Percentiles rank a stretch among this genome's conserved stretches.
phyloP scores from a whole-genome alignment of 2,888 invertebrate genomes.

The Drosophila pseudotalamancana region DNA sequence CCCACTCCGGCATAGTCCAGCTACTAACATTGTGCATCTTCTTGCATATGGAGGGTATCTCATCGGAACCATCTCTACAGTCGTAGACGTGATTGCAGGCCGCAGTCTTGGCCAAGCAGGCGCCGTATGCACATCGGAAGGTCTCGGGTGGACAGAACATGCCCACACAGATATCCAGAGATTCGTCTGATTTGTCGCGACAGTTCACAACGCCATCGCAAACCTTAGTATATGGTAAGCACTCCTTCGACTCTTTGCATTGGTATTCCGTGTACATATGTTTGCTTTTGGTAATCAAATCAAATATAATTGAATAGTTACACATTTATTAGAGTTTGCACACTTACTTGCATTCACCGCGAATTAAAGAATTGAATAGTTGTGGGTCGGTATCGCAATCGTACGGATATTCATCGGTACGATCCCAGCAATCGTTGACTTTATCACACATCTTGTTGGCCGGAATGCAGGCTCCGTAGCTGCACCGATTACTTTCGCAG shows the following conservation, averaged over 20 bases:
- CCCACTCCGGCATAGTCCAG: no score
- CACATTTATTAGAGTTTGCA: no score
- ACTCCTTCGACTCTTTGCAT: conserved; percentile 16
- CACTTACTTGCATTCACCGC: conserved; percentile 11
- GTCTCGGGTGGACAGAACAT: conserved; percentile 59
- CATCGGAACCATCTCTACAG: conserved; percentile 45
- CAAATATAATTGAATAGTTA: no score
- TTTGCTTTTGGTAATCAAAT: no score
- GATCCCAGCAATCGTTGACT: conserved; percentile 27
- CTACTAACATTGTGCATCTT: background rate
- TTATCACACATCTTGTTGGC: conserved; percentile 2
- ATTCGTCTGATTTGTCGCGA: conserved; percentile 72
- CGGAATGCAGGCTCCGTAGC: conserved; percentile 35
- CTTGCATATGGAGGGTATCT: conserved; percentile 26
- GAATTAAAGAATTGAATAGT: fast-evolving
- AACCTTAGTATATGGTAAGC: background rate
- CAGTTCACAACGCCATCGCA: conserved; percentile 57
- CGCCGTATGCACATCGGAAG: conserved; percentile 74
- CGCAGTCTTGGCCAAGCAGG: conserved; percentile 26
- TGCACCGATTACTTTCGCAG: conserved; percentile 4
- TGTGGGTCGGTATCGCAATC: background rate
- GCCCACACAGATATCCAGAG: conserved; percentile 60
- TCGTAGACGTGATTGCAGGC: conserved; percentile 28
- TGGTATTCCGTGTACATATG: conserved; percentile 4
- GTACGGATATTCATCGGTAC: conserved; percentile 23